These are phyloP conservation scores for Caenorhabditis zanzibari DNA, from an alignment of 2,888 invertebrate genomes.

Conservation along the genomic window DNA sequence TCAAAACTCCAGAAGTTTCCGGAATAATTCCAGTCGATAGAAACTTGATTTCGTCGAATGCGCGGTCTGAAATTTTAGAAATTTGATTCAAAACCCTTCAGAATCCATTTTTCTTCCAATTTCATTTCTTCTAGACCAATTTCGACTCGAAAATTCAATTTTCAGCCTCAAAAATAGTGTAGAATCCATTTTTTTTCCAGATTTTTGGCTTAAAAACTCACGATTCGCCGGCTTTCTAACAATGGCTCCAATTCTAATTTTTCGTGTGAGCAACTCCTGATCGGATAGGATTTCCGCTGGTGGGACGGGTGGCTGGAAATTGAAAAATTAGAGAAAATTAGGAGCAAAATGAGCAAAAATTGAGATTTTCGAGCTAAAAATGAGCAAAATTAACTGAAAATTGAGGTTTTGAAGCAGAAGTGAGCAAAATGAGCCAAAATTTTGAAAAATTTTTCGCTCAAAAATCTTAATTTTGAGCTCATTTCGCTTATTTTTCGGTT, in stretches of 20 bases:
- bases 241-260: conserved; percentile 50
- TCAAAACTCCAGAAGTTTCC: conserved; percentile 1
- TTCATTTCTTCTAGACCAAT: no score
- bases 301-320: not conserved
- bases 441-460: not conserved
- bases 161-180: no score
- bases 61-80: conserved; percentile 36
- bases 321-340: not conserved
- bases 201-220: conserved; percentile 22
- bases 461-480: not conserved
- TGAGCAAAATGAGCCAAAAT: no score
- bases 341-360: no score
- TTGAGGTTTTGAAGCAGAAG: no score
- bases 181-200: no score
- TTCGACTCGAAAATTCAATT: no score
- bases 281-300: not conserved
- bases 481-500: no score
- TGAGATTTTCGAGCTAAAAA: no score
- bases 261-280: conserved; percentile 43
- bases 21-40: conserved; percentile 24
- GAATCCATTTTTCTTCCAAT: not conserved
- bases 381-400: no score
- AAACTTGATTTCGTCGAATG: conserved; percentile 53
- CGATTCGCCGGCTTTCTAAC: conserved; percentile 58
- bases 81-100: not conserved